Evolutionary conservation across 2,888 invertebrate species (phyloP).

Genomic region (Clanis bilineata): DNA sequence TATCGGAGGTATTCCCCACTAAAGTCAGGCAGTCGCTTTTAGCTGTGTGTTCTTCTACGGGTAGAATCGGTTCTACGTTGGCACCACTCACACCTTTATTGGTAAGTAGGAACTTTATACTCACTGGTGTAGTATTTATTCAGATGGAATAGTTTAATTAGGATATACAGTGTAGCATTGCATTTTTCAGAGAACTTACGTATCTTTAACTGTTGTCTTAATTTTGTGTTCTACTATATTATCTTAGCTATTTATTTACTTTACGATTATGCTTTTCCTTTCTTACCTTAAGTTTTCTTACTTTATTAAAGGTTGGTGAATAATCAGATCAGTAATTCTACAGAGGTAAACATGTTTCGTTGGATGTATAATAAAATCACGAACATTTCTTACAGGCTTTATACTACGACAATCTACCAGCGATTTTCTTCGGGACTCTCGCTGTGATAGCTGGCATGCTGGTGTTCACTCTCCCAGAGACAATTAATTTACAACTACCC

Average conservation of each 20-base stretch:
- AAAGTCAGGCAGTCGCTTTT: conserved; percentile 84
- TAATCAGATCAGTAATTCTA: too few relatives aligned
- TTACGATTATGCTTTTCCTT: too few relatives aligned
- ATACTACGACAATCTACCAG: conserved; percentile 75
- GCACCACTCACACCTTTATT: conserved; percentile 85
- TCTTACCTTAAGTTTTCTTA: too few relatives aligned
- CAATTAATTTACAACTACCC: conserved; percentile 81
- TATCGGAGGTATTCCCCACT: conserved; percentile 87
- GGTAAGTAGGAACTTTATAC: conserved; percentile 60
- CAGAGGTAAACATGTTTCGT: too few relatives aligned
- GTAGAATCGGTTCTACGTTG: conserved; percentile 84
- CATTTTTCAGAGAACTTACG: too few relatives aligned
- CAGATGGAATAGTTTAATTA: too few relatives aligned
- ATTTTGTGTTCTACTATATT: too few relatives aligned
- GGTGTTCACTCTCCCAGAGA: conserved; percentile 84
- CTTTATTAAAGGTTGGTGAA: too few relatives aligned
- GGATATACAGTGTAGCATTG: too few relatives aligned
- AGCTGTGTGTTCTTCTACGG: conserved; percentile 84
- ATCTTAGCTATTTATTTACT: too few relatives aligned
- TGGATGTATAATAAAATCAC: neutral
- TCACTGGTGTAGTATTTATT: neutral
- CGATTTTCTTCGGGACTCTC: conserved; percentile 83
- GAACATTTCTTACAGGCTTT: conserved; percentile 53
- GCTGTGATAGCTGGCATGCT: conserved; percentile 79
- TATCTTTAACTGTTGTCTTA: too few relatives aligned